Conservation (phyloP, 2,113 vertebrate genomes). For the Rhinichthys klamathensis region DNA sequence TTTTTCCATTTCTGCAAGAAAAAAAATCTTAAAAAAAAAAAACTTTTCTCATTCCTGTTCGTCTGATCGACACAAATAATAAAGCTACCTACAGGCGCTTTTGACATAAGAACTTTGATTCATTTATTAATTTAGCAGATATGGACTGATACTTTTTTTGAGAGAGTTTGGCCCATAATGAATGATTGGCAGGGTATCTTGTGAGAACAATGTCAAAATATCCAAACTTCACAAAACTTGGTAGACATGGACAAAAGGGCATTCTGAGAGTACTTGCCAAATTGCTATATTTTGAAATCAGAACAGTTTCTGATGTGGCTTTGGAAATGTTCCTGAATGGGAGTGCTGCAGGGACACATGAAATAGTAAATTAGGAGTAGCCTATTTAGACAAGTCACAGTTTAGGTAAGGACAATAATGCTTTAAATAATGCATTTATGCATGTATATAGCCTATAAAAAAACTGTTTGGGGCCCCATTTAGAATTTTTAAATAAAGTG, state of each 20-base stretch:
- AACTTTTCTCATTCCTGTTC: background rate
- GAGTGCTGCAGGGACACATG: constrained; percentile 67
- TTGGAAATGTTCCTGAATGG: constrained; percentile 45
- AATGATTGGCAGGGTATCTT: too few species aligned
- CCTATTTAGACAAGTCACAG: background rate
- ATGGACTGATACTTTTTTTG: too few species aligned
- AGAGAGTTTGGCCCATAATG: too few species aligned
- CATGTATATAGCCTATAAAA: background rate
- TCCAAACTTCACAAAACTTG: background rate
- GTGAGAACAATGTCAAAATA: too few species aligned
- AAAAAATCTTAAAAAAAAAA: background rate
- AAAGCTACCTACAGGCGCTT: background rate
- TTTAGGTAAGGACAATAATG: background rate
- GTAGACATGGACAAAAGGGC: background rate
- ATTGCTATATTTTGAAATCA: constrained; percentile 18
- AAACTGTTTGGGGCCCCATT: background rate
- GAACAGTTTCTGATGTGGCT: constrained; percentile 51
- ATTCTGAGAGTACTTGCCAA: background rate
- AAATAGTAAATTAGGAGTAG: background rate
- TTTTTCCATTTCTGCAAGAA: background rate
- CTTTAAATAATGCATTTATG: background rate
- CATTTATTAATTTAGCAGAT: too few species aligned
- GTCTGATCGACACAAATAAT: background rate
- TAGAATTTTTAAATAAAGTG: background rate
- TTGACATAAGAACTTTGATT: too few species aligned